Evolutionary conservation across 2,113 vertebrate genomes (phyloP).

Genomic region (Dicrurus megarhynchus): DNA sequence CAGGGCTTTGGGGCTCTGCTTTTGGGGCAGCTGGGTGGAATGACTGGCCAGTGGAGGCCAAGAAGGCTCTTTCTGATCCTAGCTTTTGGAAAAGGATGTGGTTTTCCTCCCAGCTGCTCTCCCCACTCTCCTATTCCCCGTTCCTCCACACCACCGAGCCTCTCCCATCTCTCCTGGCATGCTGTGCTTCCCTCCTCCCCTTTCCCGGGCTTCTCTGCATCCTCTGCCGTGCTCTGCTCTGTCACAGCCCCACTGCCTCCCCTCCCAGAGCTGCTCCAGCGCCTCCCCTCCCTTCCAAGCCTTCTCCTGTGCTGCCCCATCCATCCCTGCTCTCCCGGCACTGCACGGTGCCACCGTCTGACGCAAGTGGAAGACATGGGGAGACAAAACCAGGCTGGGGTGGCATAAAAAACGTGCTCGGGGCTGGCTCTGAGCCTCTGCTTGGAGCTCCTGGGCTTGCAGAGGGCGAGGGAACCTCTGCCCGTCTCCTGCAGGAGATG

Average conservation of each 20-base stretch:
- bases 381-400: background rate
- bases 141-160: background rate
- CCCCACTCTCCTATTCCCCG: background rate
- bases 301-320: background rate
- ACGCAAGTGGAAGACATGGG: fast-evolving
- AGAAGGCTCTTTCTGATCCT: background rate
- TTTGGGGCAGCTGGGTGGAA: background rate
- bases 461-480: background rate
- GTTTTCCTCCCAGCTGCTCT: background rate
- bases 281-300: background rate
- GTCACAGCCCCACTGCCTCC: background rate
- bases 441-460: background rate
- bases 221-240: background rate
- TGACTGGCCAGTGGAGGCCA: background rate
- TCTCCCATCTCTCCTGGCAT: background rate
- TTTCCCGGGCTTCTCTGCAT: background rate
- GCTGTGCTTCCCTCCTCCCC: background rate
- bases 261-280: background rate
- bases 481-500: background rate
- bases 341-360: background rate
- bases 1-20: background rate
- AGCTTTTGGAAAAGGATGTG: background rate
- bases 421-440: background rate
- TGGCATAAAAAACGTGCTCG: background rate
- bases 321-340: background rate